These are phyloP conservation scores for Boulengeromyrus knoepffleri DNA, from an alignment of 2,113 vertebrate genomes.

Conservation along the genomic window DNA sequence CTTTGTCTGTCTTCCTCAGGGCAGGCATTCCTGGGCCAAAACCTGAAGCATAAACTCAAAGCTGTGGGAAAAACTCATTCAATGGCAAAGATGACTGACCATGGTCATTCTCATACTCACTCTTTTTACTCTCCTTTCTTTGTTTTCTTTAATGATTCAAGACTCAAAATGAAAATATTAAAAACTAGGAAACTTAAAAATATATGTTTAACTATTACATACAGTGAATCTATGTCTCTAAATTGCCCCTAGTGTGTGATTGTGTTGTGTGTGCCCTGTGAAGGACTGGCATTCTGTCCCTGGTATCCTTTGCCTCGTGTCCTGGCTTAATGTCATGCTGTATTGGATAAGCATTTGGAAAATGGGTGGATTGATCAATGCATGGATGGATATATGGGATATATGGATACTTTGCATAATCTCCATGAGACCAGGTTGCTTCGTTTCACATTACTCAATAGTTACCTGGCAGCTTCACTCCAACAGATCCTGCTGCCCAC, in stretches of 20 bases:
- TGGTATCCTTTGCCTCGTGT: background rate
- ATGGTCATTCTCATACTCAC: background rate
- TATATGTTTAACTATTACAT: background rate
- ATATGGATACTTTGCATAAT: background rate
- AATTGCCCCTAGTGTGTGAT: background rate
- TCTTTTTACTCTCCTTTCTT: background rate
- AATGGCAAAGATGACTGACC: background rate
- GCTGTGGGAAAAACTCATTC: background rate
- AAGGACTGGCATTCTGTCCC: background rate
- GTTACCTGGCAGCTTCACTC: constrained; percentile 62
- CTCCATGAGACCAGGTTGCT: background rate
- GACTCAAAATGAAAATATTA: background rate
- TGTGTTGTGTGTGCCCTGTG: background rate
- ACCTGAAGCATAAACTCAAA: background rate
- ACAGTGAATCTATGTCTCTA: background rate
- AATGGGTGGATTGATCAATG: background rate
- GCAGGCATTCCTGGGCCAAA: constrained; percentile 11
- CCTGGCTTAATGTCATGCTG: background rate
- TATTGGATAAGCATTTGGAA: background rate
- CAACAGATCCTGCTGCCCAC: constrained; percentile 31
- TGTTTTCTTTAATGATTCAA: background rate
- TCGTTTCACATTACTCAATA: background rate
- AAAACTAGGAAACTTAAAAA: background rate
- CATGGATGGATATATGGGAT: background rate
- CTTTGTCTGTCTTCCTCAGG: constrained; percentile 18